A percentile compares a stretch with the other conserved stretches of the same genome.
Evolutionary conservation across 2,797 vertebrate genomes (phyloP).

Genomic region (Luscinia luscinia): DNA sequence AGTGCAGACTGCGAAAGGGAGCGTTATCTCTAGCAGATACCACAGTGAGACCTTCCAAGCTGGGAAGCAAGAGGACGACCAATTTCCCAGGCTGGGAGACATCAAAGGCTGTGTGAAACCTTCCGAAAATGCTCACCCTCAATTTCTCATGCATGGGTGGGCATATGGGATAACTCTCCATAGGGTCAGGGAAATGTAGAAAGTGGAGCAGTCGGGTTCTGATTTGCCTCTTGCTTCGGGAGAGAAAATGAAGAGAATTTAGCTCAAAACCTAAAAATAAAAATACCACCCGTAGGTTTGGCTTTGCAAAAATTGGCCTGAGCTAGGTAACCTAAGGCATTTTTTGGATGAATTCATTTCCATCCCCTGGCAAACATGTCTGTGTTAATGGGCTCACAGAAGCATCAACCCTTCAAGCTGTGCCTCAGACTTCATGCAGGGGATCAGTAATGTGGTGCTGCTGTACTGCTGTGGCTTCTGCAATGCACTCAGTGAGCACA

Average conservation of each 20-base stretch:
- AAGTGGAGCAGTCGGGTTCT: neutral
- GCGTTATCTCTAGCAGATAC: constrained; percentile 59
- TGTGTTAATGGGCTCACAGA: neutral
- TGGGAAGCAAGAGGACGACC: constrained; percentile 56
- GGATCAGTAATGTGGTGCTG: neutral
- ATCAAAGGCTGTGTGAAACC: constrained; percentile 72
- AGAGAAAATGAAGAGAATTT: constrained; percentile 44
- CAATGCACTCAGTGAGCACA: neutral
- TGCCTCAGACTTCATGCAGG: neutral
- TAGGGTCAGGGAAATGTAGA: constrained; percentile 32
- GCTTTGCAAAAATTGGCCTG: neutral
- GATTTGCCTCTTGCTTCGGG: neutral
- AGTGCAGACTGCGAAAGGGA: neutral
- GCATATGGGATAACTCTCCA: constrained; percentile 56
- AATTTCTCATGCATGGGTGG: constrained; percentile 65
- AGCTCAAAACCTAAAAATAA: constrained; percentile 36
- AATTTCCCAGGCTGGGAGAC: constrained; percentile 65
- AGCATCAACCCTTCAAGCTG: neutral
- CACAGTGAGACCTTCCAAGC: constrained; percentile 55
- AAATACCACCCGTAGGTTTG: neutral
- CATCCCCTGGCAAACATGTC: neutral
- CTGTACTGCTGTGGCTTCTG: neutral
- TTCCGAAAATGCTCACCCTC: constrained; percentile 59
- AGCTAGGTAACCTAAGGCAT: constrained; percentile 17
- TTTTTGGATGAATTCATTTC: neutral